Percentiles rank a stretch among this genome's conserved stretches.
Evolutionary conservation across 1,140 invertebrate species (phyloP).

Genomic region (Calliopsis andreniformis): DNA sequence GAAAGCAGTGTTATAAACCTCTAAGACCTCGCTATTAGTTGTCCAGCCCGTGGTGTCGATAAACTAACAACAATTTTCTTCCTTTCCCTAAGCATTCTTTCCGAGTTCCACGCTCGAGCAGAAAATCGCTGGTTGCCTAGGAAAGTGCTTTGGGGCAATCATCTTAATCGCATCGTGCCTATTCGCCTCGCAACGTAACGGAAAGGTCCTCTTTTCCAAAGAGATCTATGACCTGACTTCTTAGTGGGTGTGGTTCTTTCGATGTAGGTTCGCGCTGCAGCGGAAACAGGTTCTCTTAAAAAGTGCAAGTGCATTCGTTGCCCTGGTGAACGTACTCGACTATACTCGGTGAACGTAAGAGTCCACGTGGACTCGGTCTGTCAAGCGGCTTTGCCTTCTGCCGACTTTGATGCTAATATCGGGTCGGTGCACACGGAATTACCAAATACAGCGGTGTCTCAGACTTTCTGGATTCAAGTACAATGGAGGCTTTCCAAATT

Average conservation of each 20-base stretch:
- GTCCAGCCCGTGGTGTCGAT: too few species aligned
- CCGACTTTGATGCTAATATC: background rate
- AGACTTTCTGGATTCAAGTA: background rate
- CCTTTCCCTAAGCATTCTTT: background rate
- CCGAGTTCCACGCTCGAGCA: background rate
- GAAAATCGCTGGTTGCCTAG: background rate
- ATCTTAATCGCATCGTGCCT: conserved; percentile 4
- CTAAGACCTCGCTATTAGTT: too few species aligned
- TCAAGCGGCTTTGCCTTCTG: conserved; percentile 43
- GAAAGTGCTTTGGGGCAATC: background rate
- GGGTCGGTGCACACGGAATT: too few species aligned
- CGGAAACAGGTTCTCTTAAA: conserved; percentile 78
- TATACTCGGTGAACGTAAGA: conserved; percentile 49
- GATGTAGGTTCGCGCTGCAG: conserved; percentile 50
- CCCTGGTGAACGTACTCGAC: conserved; percentile 69
- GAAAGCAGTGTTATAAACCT: too few species aligned
- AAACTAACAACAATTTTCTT: background rate
- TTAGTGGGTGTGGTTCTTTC: conserved; percentile 70
- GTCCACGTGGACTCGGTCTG: conserved; percentile 55
- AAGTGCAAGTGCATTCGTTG: conserved; percentile 78
- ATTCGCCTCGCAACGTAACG: conserved; percentile 41
- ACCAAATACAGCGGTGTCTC: too few species aligned
- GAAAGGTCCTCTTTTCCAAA: conserved; percentile 45
- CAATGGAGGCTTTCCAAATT: too few species aligned
- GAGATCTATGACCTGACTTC: conserved; percentile 29